Conservation (phyloP, 1,140 invertebrate species). For the Wiebesia pumilae region DNA sequence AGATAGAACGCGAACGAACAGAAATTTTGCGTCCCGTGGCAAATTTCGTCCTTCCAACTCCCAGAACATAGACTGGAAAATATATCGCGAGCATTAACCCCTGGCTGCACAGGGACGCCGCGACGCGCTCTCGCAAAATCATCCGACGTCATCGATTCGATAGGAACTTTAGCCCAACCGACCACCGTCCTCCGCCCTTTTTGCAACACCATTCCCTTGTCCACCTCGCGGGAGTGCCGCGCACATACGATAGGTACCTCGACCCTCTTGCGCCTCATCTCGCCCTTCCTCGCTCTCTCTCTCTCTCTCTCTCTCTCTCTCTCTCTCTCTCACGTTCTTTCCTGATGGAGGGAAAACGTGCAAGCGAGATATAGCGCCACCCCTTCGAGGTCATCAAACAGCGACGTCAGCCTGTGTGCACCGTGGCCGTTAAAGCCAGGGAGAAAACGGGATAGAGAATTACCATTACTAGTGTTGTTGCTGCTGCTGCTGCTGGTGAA, state of each 20-base stretch:
- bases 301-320: background rate
- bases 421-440: constrained; percentile 57
- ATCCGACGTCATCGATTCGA: constrained; percentile 67
- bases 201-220: constrained; percentile 6
- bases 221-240: background rate
- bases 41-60: constrained; percentile 39
- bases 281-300: background rate
- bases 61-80: constrained; percentile 54
- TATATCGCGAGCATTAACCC: constrained; percentile 64
- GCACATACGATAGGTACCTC: constrained; percentile 40
- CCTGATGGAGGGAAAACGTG: constrained; percentile 39
- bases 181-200: constrained; percentile 50
- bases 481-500: constrained; percentile 64
- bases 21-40: constrained; percentile 41
- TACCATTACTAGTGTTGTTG: constrained; percentile 30
- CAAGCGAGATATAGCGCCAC: constrained; percentile 53
- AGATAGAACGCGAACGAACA: constrained; percentile 21
- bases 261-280: background rate
- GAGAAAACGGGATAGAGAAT: constrained; percentile 49
- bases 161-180: constrained; percentile 56
- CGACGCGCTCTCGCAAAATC: constrained; percentile 60
- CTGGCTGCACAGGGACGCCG: constrained; percentile 29
- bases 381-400: constrained; percentile 74
- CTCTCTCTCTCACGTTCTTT: constrained; percentile 38
- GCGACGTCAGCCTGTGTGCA: constrained; percentile 70